phyloP scores from a whole-genome alignment of 2,113 vertebrate genomes.

The Nestor notabilis region DNA sequence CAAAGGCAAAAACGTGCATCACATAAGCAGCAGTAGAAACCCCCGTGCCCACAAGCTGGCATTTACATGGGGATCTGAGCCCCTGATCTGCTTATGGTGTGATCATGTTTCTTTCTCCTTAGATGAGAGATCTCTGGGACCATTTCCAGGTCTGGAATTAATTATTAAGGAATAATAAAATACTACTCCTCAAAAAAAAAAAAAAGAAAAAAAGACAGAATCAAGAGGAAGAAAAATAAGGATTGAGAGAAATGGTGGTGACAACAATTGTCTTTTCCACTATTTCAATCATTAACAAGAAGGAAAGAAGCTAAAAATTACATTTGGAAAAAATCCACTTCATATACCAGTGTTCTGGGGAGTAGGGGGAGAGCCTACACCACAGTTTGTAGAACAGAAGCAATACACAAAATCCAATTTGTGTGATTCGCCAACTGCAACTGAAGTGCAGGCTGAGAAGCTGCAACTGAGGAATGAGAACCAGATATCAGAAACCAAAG shows the following conservation, averaged over 20 bases:
- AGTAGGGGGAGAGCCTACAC: neutral
- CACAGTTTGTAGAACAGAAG: neutral
- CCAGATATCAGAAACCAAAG: neutral
- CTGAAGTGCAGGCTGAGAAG: neutral
- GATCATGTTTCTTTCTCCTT: neutral
- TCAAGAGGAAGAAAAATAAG: neutral
- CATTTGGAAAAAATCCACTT: neutral
- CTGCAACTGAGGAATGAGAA: neutral
- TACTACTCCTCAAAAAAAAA: neutral
- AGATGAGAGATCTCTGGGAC: neutral
- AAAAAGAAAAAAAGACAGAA: neutral
- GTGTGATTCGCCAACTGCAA: neutral
- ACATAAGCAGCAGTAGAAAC: neutral
- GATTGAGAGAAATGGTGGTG: neutral
- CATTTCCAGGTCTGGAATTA: neutral
- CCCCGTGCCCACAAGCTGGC: rapidly evolving
- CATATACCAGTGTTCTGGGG: neutral
- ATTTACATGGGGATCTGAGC: neutral
- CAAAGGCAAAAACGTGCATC: neutral
- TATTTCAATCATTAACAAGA: neutral
- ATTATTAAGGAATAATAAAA: neutral
- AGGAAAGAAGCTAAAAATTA: neutral
- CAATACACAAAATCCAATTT: neutral
- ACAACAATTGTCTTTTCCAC: neutral
- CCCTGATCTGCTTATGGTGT: neutral